These are phyloP conservation scores for Neosilurus mollespiculum DNA, from an alignment of 2,797 vertebrate species.

Conservation along the genomic window DNA sequence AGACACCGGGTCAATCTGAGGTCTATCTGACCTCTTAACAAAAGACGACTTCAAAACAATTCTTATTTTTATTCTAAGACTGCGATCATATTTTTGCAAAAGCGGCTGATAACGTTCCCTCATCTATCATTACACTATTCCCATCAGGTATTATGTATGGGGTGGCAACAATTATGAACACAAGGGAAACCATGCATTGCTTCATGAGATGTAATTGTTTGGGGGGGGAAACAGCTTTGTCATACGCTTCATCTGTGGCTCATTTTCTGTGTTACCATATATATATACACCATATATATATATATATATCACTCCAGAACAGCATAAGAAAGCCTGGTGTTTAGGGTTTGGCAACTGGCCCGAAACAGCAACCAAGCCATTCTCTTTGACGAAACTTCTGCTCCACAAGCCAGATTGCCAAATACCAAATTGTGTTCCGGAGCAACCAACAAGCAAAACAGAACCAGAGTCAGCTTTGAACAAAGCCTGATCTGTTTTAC, in stretches of 20 bases:
- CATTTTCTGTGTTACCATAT: neutral
- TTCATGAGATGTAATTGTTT: neutral
- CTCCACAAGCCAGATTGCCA: neutral
- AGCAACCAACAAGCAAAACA: constrained; percentile 37
- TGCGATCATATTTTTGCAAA: neutral
- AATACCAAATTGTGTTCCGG: constrained; percentile 1
- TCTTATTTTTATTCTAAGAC: neutral
- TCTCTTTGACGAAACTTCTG: constrained; percentile 22
- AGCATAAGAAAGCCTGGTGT: neutral
- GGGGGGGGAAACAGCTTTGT: neutral
- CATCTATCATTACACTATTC: neutral
- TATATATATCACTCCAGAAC: neutral
- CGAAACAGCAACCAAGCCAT: constrained; percentile 10
- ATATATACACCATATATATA: too few species aligned
- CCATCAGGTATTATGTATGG: neutral
- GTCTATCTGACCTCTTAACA: neutral
- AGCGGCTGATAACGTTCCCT: neutral
- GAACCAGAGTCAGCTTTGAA: constrained; percentile 11
- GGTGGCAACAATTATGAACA: neutral
- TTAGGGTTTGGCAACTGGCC: constrained; percentile 22
- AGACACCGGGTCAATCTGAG: too few species aligned
- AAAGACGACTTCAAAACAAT: neutral
- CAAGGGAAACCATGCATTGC: neutral
- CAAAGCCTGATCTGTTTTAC: constrained; percentile 5
- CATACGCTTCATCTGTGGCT: neutral